Base-by-base conservation (phyloP, 2,797 vertebrate genomes). In the Atherinosoma microstoma region DNA sequence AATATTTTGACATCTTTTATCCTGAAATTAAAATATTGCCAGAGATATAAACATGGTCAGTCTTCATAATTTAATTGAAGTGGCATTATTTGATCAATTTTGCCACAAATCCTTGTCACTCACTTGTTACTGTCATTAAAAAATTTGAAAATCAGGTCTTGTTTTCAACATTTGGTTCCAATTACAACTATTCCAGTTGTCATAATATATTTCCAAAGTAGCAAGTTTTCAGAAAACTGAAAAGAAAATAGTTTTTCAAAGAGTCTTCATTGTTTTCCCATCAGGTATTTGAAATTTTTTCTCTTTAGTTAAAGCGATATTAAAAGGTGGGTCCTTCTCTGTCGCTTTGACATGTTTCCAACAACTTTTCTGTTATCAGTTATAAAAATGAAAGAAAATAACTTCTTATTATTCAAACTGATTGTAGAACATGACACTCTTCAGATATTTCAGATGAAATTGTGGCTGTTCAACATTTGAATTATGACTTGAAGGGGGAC, bases 371-470 rank as follows among this genome's bases (percentile, higher is more conserved):
- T 30, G 6, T 5, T 29, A 30, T 27, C 13, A 7, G 27, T 18
- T 18, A 30, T 30, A 56, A 30, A 56, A 56, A 29, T 30, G 27
- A 16, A 56, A 30, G 15, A 42, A 54, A 53, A 45, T n/a, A 1
- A 70, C 40, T 4, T 22, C 8, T 45, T 4, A 38, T 30, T 40
- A 8, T 58, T 76, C 56, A 67, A 49, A 66, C 35, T 7, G 20
- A 70, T 27, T 54, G 15, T 18, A 36, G 30, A 47, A 62, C 42
- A 45, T 24, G n/a, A 59, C 53, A 56, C 15, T 67, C 6, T 30
- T 34, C 4, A 18, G n/a, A 15, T 30, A 36, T 53, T 70, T 70
- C 7, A 32, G 20, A 38, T 24, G 11, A 61, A 47, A 29, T 27
- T 11, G n/a, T n/a, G 47, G n/a, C 29, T 47, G 15, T 12, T 18